Percentiles rank a stretch among this genome's conserved stretches.
Evolutionary conservation across 2,113 vertebrate genomes (phyloP).

Genomic region (Coptodon rendalli): DNA sequence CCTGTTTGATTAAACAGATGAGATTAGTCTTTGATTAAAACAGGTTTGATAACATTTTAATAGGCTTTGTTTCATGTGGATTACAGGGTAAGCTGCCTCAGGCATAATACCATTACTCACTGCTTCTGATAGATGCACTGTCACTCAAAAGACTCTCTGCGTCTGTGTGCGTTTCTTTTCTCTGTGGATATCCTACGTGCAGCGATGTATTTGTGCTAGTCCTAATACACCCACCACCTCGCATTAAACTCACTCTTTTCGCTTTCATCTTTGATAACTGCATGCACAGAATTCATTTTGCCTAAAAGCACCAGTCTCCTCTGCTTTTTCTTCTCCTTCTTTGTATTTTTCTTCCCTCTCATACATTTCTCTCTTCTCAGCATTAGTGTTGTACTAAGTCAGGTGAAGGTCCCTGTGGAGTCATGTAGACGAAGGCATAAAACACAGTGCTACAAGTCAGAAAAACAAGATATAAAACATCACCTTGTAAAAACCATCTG

Average conservation of each 20-base stretch:
- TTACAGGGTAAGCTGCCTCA: slow-evolving; percentile 38
- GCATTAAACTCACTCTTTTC: neutral
- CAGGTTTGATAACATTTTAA: slow-evolving; percentile 53
- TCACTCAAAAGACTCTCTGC: slow-evolving; percentile 16
- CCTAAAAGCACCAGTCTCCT: neutral
- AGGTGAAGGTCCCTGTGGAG: slow-evolving; percentile 22
- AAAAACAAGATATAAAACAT: slow-evolving; percentile 5
- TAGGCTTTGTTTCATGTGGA: slow-evolving; percentile 48
- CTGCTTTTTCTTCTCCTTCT: neutral
- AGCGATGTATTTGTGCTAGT: neutral
- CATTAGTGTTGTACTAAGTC: neutral
- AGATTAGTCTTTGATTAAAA: slow-evolving; percentile 64
- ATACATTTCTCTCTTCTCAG: slow-evolving; percentile 4
- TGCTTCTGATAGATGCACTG: slow-evolving; percentile 22
- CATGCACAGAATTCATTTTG: neutral
- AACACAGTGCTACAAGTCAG: slow-evolving; percentile 16
- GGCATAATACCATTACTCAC: slow-evolving; percentile 29
- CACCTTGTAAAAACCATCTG: neutral
- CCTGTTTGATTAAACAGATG: slow-evolving; percentile 49
- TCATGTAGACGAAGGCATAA: neutral
- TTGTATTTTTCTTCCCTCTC: slow-evolving; percentile 57
- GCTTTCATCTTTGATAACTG: slow-evolving; percentile 19
- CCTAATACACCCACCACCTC: neutral
- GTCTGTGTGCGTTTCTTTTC: neutral
- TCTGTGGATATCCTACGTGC: neutral